Percentiles rank a stretch among this genome's conserved stretches.
Evolutionary conservation across 2,888 invertebrate genomes (phyloP).

Genomic region (Yponomeuta plumbellus): DNA sequence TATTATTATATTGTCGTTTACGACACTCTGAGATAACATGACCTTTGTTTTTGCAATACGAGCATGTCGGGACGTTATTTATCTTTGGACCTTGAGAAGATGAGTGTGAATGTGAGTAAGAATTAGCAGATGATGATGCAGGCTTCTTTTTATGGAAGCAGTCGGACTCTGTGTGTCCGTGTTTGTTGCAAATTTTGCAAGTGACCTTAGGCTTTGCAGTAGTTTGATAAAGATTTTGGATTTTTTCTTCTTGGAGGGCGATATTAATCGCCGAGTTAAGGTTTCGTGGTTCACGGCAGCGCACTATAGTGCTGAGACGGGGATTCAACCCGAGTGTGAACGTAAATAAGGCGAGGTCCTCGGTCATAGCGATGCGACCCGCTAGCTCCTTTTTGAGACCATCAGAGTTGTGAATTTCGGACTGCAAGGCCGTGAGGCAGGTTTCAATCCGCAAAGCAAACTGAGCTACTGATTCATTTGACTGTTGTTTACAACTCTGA

Average conservation of each 20-base stretch:
- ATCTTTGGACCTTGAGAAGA: neutral
- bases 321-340: conserved; percentile 2
- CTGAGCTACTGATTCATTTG: neutral
- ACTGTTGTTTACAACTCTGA: neutral
- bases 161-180: too few relatives aligned
- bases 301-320: neutral
- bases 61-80: too few relatives aligned
- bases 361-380: conserved; percentile 4
- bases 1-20: too few relatives aligned
- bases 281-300: neutral
- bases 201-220: too few relatives aligned
- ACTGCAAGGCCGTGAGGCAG: neutral
- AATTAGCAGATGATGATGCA: neutral
- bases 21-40: too few relatives aligned
- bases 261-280: neutral
- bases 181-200: too few relatives aligned
- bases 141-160: neutral
- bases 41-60: too few relatives aligned
- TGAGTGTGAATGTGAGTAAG: neutral
- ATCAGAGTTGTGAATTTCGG: neutral
- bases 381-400: neutral
- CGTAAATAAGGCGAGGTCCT: neutral
- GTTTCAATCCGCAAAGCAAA: conserved; percentile 10
- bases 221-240: conserved; percentile 13
- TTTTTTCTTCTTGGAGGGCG: conserved; percentile 11